phyloP scores from a whole-genome alignment of 2,888 invertebrate species.

The Bombylius discolor region DNA sequence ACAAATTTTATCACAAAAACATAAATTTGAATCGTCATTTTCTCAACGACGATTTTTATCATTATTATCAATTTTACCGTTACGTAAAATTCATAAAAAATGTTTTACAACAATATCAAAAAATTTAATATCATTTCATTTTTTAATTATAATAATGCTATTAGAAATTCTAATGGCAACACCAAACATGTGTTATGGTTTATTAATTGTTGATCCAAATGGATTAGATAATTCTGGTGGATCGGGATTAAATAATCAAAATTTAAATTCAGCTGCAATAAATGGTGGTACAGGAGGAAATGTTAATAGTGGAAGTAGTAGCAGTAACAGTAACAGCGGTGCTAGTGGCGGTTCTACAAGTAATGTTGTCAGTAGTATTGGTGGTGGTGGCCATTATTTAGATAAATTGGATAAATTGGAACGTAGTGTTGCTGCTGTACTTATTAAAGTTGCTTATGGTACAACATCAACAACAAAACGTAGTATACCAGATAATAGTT shows the following conservation, averaged over 20 bases:
- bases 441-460: constrained; percentile 56
- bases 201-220: constrained; percentile 20
- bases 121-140: constrained; percentile 12
- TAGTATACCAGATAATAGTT: constrained; percentile 49
- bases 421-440: constrained; percentile 52
- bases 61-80: too few species aligned
- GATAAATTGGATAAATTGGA: constrained; percentile 45
- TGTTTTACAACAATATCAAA: neutral
- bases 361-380: constrained; percentile 12
- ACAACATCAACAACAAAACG: constrained; percentile 52
- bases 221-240: neutral
- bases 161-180: constrained; percentile 11
- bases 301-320: constrained; percentile 3
- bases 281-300: constrained; percentile 2
- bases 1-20: too few species aligned
- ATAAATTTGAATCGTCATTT: neutral
- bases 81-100: neutral
- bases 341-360: constrained; percentile 13
- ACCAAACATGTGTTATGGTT: constrained; percentile 14
- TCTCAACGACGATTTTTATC: neutral
- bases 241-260: neutral
- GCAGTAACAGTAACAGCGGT: constrained; percentile 8
- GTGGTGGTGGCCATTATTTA: constrained; percentile 34
- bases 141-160: constrained; percentile 14
- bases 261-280: constrained; percentile 1